Base-by-base conservation (phyloP, 2,113 vertebrate species). In the Lampris incognitus region DNA sequence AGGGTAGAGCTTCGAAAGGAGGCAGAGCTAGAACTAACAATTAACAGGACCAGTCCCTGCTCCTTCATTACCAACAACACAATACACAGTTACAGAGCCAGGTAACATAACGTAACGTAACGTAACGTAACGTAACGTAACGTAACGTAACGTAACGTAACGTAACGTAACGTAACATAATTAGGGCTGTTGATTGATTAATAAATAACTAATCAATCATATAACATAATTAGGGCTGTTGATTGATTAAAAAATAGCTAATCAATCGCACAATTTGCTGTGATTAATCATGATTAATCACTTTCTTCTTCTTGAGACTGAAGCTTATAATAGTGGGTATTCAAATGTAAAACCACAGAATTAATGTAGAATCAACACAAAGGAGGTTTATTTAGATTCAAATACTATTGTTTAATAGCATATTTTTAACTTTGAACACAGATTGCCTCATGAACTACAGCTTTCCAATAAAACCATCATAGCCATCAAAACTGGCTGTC, bases 41-140 rank as follows among this genome's bases (percentile, higher is more conserved):
- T 91, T 39, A 94, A 97, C 74, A 95, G 89, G 60, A 93, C 66
- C 94, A 95, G 72, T 89, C 95, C 24, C 60, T 97, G 42, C 85
- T 96, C 70, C 66, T 74, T 1, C 94, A 95, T 52, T 93, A 92
- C 39, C 94, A 95, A 78, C 87, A 73, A 8, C 93, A 96, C 5
- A 89, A 88, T 0, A 88, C 94, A 37, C 91, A 92, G 68, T 93
- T 96, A 0, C 93, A 95, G 79, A 80, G 79, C 61, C 94, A 96
- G 96, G 97, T 93, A 24, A 44, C 1, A 37, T 39, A 56, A 2
- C n/a, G 56, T 0, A 58, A 9, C 10, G 39, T 9, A 51, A 39
- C 8, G 11, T n/a, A 49, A 9, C 13, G 3, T 13, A 11, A 10
- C 9, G 46, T 9, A 24, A 9, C 41, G 9, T 5, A 11, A 55